These are phyloP conservation scores for Cosmia pyralina DNA, from an alignment of 2,888 invertebrate species.

Conservation along the genomic window DNA sequence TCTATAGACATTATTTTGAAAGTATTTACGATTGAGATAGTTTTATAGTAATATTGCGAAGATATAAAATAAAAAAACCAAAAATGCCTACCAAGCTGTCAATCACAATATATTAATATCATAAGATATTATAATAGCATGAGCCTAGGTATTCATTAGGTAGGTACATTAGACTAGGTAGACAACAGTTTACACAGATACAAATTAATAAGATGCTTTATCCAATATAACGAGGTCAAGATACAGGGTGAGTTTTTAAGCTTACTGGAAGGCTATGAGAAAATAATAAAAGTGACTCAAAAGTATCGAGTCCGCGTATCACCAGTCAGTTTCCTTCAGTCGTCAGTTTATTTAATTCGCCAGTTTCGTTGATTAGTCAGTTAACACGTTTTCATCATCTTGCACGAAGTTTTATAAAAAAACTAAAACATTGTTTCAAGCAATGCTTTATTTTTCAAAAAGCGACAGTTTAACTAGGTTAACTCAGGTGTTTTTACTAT, in stretches of 20 bases:
- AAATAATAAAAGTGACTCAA: background rate
- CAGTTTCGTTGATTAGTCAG: no score
- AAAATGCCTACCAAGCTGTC: constrained; percentile 40
- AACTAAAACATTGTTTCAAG: background rate
- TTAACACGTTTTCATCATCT: background rate
- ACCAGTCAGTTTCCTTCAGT: no score
- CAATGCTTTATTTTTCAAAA: background rate
- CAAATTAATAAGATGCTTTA: constrained; percentile 1
- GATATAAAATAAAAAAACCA: constrained; percentile 7
- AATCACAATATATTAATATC: constrained; percentile 23
- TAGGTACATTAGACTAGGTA: constrained; percentile 18
- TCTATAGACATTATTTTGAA: constrained; percentile 29
- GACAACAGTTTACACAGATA: background rate
- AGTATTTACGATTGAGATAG: constrained; percentile 19
- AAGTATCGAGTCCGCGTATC: no score
- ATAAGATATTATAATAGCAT: constrained; percentile 1
- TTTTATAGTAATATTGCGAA: constrained; percentile 22
- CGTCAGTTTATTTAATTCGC: no score
- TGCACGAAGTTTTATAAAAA: background rate
- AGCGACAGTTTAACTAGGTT: background rate
- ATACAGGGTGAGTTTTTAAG: constrained; percentile 18
- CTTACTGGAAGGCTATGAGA: background rate
- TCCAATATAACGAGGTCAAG: background rate
- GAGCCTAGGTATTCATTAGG: constrained; percentile 1
- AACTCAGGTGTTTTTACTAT: background rate